A percentile compares a stretch with the other conserved stretches of the same genome.
phyloP scores from a whole-genome alignment of 2,888 invertebrate species.

The Margaritifera margaritifera region DNA sequence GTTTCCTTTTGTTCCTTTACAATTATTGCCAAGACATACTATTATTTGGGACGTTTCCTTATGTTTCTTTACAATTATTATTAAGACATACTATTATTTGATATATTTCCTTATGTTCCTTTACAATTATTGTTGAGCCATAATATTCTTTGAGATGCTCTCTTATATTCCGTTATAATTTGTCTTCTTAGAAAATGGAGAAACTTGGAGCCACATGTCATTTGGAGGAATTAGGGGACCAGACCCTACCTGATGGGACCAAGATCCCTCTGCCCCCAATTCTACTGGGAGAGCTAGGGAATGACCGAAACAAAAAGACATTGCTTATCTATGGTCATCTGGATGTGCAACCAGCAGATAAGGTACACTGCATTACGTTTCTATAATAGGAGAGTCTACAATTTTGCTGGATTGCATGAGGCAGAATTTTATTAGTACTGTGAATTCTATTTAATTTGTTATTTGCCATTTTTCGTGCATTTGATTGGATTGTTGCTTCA shows the following conservation, averaged over 20 bases:
- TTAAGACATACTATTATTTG: too few relatives aligned
- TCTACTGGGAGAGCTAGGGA: slow-evolving; percentile 85
- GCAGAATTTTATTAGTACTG: too few relatives aligned
- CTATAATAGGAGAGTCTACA: background rate
- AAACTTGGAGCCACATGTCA: slow-evolving; percentile 80
- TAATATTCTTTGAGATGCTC: too few relatives aligned
- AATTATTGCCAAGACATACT: too few relatives aligned
- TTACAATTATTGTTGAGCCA: too few relatives aligned
- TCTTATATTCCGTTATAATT: background rate
- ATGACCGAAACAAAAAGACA: slow-evolving; percentile 90
- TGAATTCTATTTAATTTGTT: too few relatives aligned
- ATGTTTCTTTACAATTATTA: too few relatives aligned
- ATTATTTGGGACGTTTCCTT: too few relatives aligned
- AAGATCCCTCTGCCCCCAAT: slow-evolving; percentile 88
- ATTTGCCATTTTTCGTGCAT: too few relatives aligned
- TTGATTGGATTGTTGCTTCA: too few relatives aligned
- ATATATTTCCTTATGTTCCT: too few relatives aligned
- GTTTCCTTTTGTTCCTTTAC: too few relatives aligned
- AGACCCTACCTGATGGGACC: slow-evolving; percentile 80
- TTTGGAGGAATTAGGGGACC: slow-evolving; percentile 83
- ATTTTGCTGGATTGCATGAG: background rate
- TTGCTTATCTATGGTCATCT: slow-evolving; percentile 96
- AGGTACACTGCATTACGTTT: slow-evolving; percentile 67
- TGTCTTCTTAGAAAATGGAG: slow-evolving; percentile 62
- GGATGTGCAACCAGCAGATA: slow-evolving; percentile 96